Evolutionary conservation across 2,888 invertebrate genomes (phyloP), one percentile per base, ranked within the genome.

Genomic region (Calliscelio sp.): DNA sequence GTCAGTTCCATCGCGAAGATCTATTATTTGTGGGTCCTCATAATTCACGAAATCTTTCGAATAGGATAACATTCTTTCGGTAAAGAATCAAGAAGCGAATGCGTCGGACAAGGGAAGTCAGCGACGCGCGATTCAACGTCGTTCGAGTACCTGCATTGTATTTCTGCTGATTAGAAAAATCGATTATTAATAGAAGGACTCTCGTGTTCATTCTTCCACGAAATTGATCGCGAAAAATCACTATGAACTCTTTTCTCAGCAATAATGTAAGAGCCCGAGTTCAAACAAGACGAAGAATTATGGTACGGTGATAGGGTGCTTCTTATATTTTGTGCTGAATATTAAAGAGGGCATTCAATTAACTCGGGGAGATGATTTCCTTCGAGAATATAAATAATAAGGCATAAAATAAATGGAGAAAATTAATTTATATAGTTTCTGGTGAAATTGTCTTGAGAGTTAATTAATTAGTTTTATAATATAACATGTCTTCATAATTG

Each of bases 41-140:
- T 90, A 88, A 91, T 90, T 88, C 86, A 87, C 80, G 87, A 87
- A 88, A 90, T 89, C 87, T 87, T 84, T 41, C 53, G 53, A 80
- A 80, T 63, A 74, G 80, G 70, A 71, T 75, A 66, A 84, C 53
- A 75, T 80, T 82, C 84, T 84, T 84, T 84, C 53, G 71, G 59
- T 55, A 24, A 70, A 84, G 70, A 80, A 80, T 80, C 71, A 84
- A 80, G 79, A 85, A 77, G 83, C 77, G 78, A 82, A 85, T 84
- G 85, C 84, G 68, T 81, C 79, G 70, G 84, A 86, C 82, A 83
- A 81, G 57, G 63, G 78, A 83, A 71, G 41, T 53, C 28, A 68
- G 66, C 81, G 73, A 55, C 63, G 75, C 66, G 70, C 78, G 68
- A 81, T 68, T 78, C 73, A 57, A 35, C 35, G 59, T 18, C 57